A percentile compares a stretch with the other conserved stretches of the same genome.
These are phyloP conservation scores for Columba guinea DNA, from an alignment of 2,797 vertebrate genomes.

Conservation along the genomic window DNA sequence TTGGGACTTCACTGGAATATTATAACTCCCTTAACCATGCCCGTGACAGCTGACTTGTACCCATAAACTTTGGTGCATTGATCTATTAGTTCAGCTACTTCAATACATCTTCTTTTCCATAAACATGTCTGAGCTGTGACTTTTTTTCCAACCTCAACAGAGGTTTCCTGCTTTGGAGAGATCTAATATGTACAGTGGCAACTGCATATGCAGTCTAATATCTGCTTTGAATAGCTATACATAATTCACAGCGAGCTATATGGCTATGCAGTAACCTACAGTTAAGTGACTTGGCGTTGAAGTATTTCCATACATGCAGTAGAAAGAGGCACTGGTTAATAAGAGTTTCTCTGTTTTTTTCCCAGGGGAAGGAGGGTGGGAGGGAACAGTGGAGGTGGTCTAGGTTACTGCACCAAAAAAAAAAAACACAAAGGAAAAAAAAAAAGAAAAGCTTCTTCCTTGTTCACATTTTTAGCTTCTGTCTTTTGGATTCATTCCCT, in stretches of 20 bases:
- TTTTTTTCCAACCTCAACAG: conserved; percentile 28
- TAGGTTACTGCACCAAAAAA: conserved; percentile 5
- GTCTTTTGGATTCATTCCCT: conserved; percentile 69
- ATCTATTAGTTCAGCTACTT: conserved; percentile 59
- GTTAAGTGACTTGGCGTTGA: conserved; percentile 37
- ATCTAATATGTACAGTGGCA: conserved; percentile 25
- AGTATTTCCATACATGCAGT: not conserved
- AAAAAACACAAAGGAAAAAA: not conserved
- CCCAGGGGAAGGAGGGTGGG: conserved; percentile 22
- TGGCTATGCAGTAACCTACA: not conserved
- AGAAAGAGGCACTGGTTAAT: conserved; percentile 1
- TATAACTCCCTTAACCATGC: conserved; percentile 57
- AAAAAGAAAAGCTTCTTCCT: conserved; percentile 11
- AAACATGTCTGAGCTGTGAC: conserved; percentile 32
- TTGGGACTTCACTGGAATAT: conserved; percentile 64
- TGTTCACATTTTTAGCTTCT: conserved; percentile 64
- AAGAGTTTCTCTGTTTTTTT: not conserved
- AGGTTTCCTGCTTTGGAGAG: conserved; percentile 9
- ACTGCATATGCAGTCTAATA: conserved; percentile 1
- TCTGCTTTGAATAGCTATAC: conserved; percentile 37
- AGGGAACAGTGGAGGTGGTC: not conserved
- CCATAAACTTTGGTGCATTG: conserved; percentile 64
- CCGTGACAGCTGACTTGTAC: conserved; percentile 64
- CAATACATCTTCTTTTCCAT: conserved; percentile 66
- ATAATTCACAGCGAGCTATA: conserved; percentile 8